Evolutionary conservation across 2,113 vertebrate genomes (phyloP).

Genomic region (Mixornis gularis): DNA sequence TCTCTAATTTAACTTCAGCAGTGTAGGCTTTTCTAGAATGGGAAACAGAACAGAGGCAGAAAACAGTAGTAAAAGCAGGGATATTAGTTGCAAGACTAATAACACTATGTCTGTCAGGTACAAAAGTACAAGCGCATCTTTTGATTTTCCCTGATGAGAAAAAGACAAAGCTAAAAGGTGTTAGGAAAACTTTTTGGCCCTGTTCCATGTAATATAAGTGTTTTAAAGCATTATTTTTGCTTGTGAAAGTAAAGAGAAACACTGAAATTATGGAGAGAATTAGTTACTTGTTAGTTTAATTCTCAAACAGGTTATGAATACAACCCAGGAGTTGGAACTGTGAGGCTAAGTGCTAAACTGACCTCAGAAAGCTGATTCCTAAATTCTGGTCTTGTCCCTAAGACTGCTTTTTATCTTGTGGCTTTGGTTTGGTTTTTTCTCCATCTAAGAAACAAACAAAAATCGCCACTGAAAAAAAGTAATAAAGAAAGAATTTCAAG

Average conservation of each 20-base stretch:
- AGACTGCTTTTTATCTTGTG: neutral
- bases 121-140: neutral
- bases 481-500: neutral
- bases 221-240: neutral
- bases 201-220: neutral
- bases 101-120: neutral
- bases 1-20: neutral
- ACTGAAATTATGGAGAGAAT: neutral
- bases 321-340: neutral
- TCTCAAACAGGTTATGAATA: neutral
- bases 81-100: neutral
- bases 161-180: neutral
- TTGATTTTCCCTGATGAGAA: neutral
- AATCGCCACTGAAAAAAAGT: neutral
- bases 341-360: neutral
- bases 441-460: neutral
- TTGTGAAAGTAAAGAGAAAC: neutral
- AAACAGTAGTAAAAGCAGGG: neutral
- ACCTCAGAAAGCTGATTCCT: neutral
- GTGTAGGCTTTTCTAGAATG: neutral
- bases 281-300: neutral
- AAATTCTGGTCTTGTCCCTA: neutral
- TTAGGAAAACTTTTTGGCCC: neutral
- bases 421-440: neutral
- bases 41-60: neutral